Evolutionary conservation across 2,797 vertebrate genomes (phyloP).

Genomic region (Myiotriccus ornatus): DNA sequence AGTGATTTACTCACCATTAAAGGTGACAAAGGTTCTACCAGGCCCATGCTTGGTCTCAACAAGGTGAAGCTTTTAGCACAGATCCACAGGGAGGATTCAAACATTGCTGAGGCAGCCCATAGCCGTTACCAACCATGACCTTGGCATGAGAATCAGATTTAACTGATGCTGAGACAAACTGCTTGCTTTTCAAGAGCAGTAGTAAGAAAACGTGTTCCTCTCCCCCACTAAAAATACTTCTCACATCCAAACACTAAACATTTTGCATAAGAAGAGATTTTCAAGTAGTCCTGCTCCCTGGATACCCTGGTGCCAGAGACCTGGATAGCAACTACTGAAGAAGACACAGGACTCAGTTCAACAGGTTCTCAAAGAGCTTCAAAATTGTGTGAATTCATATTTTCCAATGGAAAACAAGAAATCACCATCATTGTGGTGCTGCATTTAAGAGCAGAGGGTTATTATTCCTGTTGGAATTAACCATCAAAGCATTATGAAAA

Average conservation of each 20-base stretch:
- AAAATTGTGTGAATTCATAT: neutral
- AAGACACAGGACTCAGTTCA: neutral
- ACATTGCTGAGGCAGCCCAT: neutral
- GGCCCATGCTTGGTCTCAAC: neutral
- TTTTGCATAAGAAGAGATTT: neutral
- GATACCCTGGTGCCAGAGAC: neutral
- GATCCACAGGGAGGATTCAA: neutral
- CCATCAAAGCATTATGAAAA: neutral
- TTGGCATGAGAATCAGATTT: neutral
- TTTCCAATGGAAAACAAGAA: neutral
- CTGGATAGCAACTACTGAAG: neutral
- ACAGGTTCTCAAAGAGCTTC: neutral
- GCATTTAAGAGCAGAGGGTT: neutral
- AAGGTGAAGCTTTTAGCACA: neutral
- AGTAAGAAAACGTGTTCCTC: neutral
- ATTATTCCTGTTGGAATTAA: neutral
- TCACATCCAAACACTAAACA: neutral
- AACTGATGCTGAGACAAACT: neutral
- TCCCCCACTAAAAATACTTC: neutral
- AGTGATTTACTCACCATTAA: neutral
- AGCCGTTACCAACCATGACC: fast-evolving
- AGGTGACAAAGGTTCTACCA: neutral
- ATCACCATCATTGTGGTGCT: neutral
- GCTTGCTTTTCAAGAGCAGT: neutral
- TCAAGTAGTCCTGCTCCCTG: neutral